Base-by-base conservation (phyloP, 2,113 vertebrate species). In the Axis porcinus region DNA sequence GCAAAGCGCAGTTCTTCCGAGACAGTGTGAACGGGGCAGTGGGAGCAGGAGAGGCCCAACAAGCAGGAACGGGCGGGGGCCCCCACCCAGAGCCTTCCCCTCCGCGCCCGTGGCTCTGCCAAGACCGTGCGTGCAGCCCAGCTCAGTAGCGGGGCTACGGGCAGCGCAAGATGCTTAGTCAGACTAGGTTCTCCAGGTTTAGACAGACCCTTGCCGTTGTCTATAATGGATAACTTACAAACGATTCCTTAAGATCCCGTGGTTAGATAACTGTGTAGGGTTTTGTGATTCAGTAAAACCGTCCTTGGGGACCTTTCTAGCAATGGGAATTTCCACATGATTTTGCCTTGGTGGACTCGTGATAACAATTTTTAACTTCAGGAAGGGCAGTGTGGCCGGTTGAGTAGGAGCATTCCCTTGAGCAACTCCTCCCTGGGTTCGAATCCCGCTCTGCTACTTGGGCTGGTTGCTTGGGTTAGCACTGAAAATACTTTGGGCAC, bases 371-470 rank as follows among this genome's bases (percentile, higher is more conserved):
- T 2, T 7, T 23, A 47, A 15, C 28, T 57, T 28, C 19, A 16
- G 60, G 28, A 52, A 47, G 7, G 33, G 19, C 62, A 19, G 7
- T 8, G 30, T 17, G 74, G 50, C 6, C 16, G 25, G 36, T 25
- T 3, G 21, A 2, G 33, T 23, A 50, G 0, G 14, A 2, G 4
- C 15, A 1, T 3, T 6, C 3, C 15, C 43, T n/a, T 40, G 13
- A 40, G 33, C 2, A 7, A 9, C 40, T 0, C 19, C 2, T 30
- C 5, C 58, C 6, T 33, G 8, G 19, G 3, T 74, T 30, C 78
- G 7, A 67, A 2, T 8, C 16, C 23, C 28, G 0, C 10, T 5
- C 16, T 27, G 83, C 55, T 1, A 0, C 21, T 33, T 19, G 47
- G 79, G 27, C 50, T 16, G 0, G 1, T 74, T 16, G 21, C 57